A percentile compares a stretch with the other conserved stretches of the same genome.
phyloP scores from a whole-genome alignment of 2,113 vertebrate species.

The Sinosuthora webbiana region DNA sequence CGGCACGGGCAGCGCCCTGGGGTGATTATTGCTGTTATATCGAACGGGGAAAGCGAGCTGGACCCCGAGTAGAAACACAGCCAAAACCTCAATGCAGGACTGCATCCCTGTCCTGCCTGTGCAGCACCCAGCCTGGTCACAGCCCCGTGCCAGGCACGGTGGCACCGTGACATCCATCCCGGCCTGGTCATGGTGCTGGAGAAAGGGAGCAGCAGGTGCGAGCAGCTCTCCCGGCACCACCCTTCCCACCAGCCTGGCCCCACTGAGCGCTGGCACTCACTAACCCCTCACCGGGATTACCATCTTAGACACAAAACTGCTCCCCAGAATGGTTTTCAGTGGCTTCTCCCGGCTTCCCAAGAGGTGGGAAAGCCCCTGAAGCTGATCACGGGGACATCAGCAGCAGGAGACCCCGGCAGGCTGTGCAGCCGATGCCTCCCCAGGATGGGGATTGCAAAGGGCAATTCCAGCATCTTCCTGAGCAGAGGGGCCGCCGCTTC shows the following conservation, averaged over 20 bases:
- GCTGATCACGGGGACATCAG: background rate
- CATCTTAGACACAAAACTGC: background rate
- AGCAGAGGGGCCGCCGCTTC: background rate
- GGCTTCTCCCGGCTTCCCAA: background rate
- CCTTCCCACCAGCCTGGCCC: accelerated
- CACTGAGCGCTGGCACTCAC: background rate
- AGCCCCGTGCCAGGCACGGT: background rate
- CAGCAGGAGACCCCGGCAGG: background rate
- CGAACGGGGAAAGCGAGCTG: background rate
- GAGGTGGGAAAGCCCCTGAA: background rate
- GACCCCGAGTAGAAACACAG: background rate
- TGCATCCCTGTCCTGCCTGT: background rate
- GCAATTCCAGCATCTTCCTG: background rate
- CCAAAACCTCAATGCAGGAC: accelerated
- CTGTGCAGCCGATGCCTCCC: accelerated
- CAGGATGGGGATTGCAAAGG: background rate
- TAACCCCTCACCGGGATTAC: background rate
- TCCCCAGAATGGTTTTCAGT: background rate
- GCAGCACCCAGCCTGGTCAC: background rate
- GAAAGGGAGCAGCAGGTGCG: background rate
- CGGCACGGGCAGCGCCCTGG: background rate
- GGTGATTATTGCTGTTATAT: accelerated
- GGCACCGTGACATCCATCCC: background rate
- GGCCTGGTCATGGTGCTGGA: accelerated
- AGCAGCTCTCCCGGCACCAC: background rate